These are phyloP conservation scores for Porites divaricata DNA, from an alignment of 92 coral and sea anemone species.

Conservation along the genomic window DNA sequence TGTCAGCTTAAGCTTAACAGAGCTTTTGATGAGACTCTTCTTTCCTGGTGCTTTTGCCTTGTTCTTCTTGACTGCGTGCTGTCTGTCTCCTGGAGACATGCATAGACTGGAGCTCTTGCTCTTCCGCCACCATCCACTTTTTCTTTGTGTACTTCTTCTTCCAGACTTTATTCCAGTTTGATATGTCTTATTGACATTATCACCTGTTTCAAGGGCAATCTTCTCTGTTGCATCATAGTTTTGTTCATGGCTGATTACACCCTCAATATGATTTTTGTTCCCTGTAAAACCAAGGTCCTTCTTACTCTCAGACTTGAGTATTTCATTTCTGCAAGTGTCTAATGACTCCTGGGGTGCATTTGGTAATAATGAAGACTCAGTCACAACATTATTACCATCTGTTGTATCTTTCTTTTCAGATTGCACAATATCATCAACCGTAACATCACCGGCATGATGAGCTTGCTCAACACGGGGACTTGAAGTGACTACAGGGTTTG, in stretches of 20 bases:
- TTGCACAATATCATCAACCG: conserved; percentile 2
- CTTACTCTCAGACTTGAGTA: neutral
- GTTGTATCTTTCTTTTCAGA: neutral
- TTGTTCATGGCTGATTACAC: neutral
- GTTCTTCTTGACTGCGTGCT: conserved; percentile 17
- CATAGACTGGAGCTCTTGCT: conserved; percentile 30
- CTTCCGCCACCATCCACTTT: conserved; percentile 56
- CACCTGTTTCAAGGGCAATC: neutral
- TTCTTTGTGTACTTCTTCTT: conserved; percentile 42
- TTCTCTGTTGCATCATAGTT: neutral
- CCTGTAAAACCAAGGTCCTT: neutral
- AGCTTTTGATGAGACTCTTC: conserved; percentile 72
- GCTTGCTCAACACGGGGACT: conserved; percentile 23
- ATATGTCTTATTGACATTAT: neutral
- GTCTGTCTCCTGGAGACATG: conserved; percentile 22
- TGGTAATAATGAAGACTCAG: neutral
- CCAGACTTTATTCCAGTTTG: conserved; percentile 37
- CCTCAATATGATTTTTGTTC: neutral
- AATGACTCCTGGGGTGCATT: neutral
- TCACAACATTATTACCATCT: neutral
- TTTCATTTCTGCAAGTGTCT: neutral
- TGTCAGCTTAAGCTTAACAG: conserved; percentile 71
- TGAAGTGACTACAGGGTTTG: conserved; percentile 5
- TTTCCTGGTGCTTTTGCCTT: conserved; percentile 24
- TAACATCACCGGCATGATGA: neutral